Percentiles rank a stretch among this genome's conserved stretches.
Evolutionary conservation across 2,888 invertebrate species (phyloP).

Genomic region (Pyrgus malvae): DNA sequence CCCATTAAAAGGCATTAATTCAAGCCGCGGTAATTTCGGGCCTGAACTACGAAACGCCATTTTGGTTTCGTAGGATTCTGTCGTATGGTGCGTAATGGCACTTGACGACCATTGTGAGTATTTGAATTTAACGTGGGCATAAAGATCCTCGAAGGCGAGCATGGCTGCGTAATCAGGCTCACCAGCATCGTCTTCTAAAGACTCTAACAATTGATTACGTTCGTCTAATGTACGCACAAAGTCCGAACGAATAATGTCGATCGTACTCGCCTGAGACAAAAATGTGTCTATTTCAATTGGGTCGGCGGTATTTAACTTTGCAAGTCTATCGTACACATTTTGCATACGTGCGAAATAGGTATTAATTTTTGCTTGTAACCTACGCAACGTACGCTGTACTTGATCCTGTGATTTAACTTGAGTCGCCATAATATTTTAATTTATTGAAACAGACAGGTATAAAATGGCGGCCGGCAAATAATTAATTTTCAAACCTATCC

Average conservation of each 20-base stretch:
- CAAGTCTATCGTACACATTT: neutral
- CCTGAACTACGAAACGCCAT: conserved; percentile 1
- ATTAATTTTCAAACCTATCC: too few relatives aligned
- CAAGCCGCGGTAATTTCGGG: conserved; percentile 16
- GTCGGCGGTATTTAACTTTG: neutral
- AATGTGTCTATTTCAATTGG: conserved; percentile 18
- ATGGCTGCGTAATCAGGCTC: conserved; percentile 12
- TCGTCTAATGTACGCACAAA: conserved; percentile 19
- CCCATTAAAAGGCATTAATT: conserved; percentile 9
- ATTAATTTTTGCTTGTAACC: neutral
- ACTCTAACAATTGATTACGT: conserved; percentile 11
- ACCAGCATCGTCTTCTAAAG: neutral
- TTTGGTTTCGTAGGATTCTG: conserved; percentile 4
- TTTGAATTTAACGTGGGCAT: neutral
- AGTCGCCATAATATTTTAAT: neutral
- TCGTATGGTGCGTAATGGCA: neutral
- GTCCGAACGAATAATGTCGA: conserved; percentile 20
- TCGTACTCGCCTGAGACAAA: conserved; percentile 12
- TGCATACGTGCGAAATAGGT: conserved; percentile 4
- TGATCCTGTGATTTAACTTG: neutral
- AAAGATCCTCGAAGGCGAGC: neutral
- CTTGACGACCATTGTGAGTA: neutral
- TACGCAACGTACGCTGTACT: conserved; percentile 1
- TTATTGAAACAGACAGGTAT: neutral
- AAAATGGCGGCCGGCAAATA: too few relatives aligned